Percentiles rank a stretch among this genome's conserved stretches.
Conservation (phyloP, 1,140 invertebrate species). For the Bathynomus jamesi region DNA sequence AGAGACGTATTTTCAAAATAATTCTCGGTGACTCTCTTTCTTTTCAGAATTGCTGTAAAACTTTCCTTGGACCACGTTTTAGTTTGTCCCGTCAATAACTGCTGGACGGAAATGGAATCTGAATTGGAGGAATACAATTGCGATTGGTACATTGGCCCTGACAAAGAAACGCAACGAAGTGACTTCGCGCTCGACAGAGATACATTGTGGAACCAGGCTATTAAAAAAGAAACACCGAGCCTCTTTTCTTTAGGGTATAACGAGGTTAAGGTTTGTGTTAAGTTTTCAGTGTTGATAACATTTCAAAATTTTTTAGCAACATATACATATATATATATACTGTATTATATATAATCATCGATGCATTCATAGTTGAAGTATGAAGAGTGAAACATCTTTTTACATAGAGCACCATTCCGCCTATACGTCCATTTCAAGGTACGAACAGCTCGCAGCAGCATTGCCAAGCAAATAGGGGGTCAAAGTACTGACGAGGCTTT, state of each 20-base stretch:
- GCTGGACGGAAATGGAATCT: conserved; percentile 42
- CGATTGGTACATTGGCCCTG: conserved; percentile 48
- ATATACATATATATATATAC: too few species aligned
- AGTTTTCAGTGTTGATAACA: background rate
- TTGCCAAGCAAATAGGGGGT: too few species aligned
- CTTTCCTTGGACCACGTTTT: conserved; percentile 47
- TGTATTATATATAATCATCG: too few species aligned
- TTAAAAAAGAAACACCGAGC: conserved; percentile 42
- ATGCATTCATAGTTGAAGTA: too few species aligned
- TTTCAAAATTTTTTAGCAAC: too few species aligned
- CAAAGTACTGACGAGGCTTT: too few species aligned
- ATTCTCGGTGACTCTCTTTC: background rate
- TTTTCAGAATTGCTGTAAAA: conserved; percentile 46
- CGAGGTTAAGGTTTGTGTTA: conserved; percentile 27
- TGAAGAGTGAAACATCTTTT: too few species aligned
- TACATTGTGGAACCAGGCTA: conserved; percentile 43
- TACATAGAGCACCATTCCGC: too few species aligned
- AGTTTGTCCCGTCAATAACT: conserved; percentile 42
- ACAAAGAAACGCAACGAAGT: conserved; percentile 29
- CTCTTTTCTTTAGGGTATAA: conserved; percentile 47
- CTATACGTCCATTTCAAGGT: too few species aligned
- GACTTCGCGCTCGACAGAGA: background rate
- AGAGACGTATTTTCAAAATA: too few species aligned
- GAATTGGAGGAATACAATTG: conserved; percentile 44
- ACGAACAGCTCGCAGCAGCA: too few species aligned